Evolutionary conservation across 2,888 invertebrate genomes (phyloP), one percentile per base, ranked within the genome.

Genomic region (Amphipoea lucens): DNA sequence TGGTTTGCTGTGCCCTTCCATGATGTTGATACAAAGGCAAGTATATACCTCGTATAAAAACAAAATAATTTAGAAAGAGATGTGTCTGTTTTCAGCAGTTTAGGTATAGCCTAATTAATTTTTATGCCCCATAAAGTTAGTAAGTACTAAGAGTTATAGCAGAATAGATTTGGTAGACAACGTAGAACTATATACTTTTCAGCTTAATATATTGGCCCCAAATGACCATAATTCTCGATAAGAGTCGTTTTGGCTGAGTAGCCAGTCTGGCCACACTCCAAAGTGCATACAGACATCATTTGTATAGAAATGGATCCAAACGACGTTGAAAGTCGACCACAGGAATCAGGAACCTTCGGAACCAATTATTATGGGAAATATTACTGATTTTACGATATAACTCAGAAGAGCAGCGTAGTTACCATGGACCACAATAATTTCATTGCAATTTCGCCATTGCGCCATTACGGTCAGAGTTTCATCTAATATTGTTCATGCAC

Each of bases 1-100:
- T 98, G 98, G 98, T 97, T 97, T 82, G 98, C 98, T 20, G 97
- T 98, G 81, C 98, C 98, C 0, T 98, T 98, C 92, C 97, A 97
- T 82, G 98, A 98, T 92, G 98, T 98, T 76, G 98, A 98, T 87
- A 97, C 97, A 42, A 98, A 98, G 97, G 98, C 98, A 93, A 95
- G 92, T 6, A 82, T 40, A 74, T 54, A 36, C 29, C 3, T 23
- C 45, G 0, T 4, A 36, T 2, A 48, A 20, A 14, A 69, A 23
- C 7, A 14, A 60, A 60, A 29, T 9, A 23, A 51, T 29, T 62
- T 23, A 17, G n/a, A 23, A 17, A 45, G 12, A 14, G 0, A 7
- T 7, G 7, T 23, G 9, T n/a, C 1, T 20, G 2, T 76, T 76
- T 62, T 51, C 54, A 65, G 69, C 1, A 11, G 7, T 36, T 17